phyloP scores from a whole-genome alignment of 2,113 vertebrate species.

The Pachypanchax playfairii region DNA sequence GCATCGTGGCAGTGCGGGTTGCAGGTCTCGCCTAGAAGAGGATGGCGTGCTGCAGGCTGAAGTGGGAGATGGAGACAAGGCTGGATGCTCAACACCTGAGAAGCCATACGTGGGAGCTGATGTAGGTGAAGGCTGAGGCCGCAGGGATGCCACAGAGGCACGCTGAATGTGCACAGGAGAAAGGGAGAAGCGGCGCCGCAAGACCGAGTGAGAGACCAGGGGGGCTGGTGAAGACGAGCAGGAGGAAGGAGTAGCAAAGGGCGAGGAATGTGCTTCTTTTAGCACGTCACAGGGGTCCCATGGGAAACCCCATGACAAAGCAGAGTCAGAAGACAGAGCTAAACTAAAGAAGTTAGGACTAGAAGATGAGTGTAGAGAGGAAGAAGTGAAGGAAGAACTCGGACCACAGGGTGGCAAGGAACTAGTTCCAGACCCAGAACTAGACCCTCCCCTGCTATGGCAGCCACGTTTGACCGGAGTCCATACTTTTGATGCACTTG shows the following conservation, averaged over 20 bases:
- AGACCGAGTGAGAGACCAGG: conserved; percentile 62
- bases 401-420: conserved; percentile 78
- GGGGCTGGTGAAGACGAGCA: conserved; percentile 78
- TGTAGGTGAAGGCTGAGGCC: conserved; percentile 64
- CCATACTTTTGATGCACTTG: conserved; percentile 87
- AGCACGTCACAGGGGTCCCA: conserved; percentile 72
- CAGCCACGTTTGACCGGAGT: conserved; percentile 85
- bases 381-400: conserved; percentile 79
- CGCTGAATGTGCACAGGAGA: conserved; percentile 87
- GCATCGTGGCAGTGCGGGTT: conserved; percentile 82
- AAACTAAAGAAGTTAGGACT: conserved; percentile 87
- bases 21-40: conserved; percentile 75
- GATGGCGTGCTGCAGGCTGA: conserved; percentile 84
- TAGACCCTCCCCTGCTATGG: conserved; percentile 78
- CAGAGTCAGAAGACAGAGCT: conserved; percentile 81
- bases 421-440: conserved; percentile 56
- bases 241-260: conserved; percentile 72
- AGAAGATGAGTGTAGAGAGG: conserved; percentile 80
- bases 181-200: conserved; percentile 86
- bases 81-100: conserved; percentile 70
- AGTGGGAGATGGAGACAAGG: conserved; percentile 79
- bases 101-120: conserved; percentile 61
- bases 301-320: conserved; percentile 77
- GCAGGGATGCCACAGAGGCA: conserved; percentile 77
- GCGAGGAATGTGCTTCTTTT: conserved; percentile 78